These are phyloP conservation scores for Cremastinae sp. DNA, from an alignment of 2,888 invertebrate species.

Conservation along the genomic window DNA sequence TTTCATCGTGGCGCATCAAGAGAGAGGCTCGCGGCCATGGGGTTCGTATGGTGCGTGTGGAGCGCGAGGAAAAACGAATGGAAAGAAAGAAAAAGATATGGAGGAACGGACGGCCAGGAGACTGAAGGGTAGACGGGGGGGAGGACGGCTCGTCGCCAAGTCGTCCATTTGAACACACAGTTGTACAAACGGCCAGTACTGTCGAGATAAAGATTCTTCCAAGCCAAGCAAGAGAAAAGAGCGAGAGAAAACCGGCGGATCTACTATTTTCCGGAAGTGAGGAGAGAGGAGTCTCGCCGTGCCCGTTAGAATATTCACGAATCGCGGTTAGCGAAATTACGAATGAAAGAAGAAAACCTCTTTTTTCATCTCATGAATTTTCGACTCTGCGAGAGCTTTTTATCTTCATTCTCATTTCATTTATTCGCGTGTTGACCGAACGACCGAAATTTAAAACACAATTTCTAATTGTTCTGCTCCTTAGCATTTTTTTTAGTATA, in stretches of 20 bases:
- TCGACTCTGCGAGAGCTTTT: too few relatives aligned
- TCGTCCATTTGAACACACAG: slow-evolving; percentile 74
- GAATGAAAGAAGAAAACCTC: not conserved
- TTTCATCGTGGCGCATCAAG: slow-evolving; percentile 68
- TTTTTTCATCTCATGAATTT: too few relatives aligned
- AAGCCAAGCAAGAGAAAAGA: slow-evolving; percentile 65
- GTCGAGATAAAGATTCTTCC: slow-evolving; percentile 72
- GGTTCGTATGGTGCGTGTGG: slow-evolving; percentile 1
- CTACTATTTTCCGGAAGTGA: slow-evolving; percentile 55
- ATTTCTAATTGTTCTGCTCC: too few relatives aligned
- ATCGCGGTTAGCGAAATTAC: slow-evolving; percentile 29
- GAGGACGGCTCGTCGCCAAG: slow-evolving; percentile 73
- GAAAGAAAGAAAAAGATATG: not conserved
- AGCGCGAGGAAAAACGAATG: slow-evolving; percentile 10
- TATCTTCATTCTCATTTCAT: too few relatives aligned
- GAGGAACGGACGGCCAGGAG: too few relatives aligned
- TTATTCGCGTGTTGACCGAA: too few relatives aligned
- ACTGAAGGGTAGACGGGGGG: not conserved
- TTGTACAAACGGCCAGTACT: slow-evolving; percentile 69
- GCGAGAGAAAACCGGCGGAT: slow-evolving; percentile 50
- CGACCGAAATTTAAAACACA: too few relatives aligned
- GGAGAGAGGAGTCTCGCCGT: slow-evolving; percentile 9
- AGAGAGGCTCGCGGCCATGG: slow-evolving; percentile 60
- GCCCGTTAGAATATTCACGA: slow-evolving; percentile 25
- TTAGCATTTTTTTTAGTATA: too few relatives aligned